Evolutionary conservation across 2,113 vertebrate species (phyloP), one percentile per base, ranked within the genome.

Genomic region (Anguilla japonica): DNA sequence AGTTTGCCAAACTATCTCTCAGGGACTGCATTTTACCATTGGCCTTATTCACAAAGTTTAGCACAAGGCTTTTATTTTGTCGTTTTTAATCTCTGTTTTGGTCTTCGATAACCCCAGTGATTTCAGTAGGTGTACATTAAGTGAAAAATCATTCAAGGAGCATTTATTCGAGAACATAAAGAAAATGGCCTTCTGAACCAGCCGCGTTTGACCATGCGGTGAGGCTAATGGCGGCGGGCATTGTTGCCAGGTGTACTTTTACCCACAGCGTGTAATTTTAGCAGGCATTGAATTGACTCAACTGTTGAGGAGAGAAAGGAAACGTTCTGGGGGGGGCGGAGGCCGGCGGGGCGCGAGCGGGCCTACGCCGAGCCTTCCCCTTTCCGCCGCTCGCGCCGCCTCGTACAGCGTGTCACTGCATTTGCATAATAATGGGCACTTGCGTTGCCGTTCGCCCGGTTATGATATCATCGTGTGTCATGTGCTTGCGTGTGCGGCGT

Each of bases 301-400:
- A 50, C 29, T 50, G 50, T 18, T 53, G 85, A 20, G 5, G n/a
- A 29, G 79, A 8, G 6, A 7, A 41, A 5, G 46, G 56, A 81
- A 79, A 40, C 14, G 29, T 34, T 15, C 5, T n/a, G 40, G 39
- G 40, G 26, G 11, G 26, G 78, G 75, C 60, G 86, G 11, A 91
- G 91, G 90, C 92, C 88, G 90, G 81, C 90, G 85, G 84, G 46
- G 84, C n/a, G 53, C 80, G 78, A 67, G 67, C 39, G 90, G 87
- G 86, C 26, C 84, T n/a, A 3, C 34, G 39, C 53, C 22, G 20
- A 20, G 6, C 1, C 53, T 14, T 13, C 41, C 13, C 41, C 53
- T 16, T 39, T 43, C 56, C 67, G 53, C 26, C 8, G n/a, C 79
- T 41, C 5, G 0, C 6, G 14, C 56, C 18, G 53, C 8, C 84